Conservation (phyloP, 1,140 invertebrate species). For the Drosophila novamexicana region DNA sequence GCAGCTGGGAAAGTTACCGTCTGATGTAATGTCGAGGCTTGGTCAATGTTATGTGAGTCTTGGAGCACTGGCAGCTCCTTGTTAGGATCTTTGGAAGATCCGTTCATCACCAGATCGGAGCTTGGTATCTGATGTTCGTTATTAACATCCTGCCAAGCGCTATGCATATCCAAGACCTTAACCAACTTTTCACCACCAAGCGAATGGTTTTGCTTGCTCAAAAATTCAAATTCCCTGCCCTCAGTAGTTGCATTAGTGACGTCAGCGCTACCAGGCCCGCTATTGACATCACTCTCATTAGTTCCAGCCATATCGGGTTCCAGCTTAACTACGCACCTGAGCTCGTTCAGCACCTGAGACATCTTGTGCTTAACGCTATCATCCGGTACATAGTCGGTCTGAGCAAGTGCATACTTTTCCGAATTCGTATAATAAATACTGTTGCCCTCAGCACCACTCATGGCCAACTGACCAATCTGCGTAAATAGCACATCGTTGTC, state of each 20-base stretch:
- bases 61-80: background rate
- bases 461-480: slow-evolving; percentile 68
- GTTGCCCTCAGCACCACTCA: slow-evolving; percentile 17
- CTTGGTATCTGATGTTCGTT: slow-evolving; percentile 36
- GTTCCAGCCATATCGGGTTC: slow-evolving; percentile 16
- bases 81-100: slow-evolving; percentile 11
- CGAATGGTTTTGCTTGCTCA: slow-evolving; percentile 23
- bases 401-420: background rate
- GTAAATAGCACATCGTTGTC: slow-evolving; percentile 83
- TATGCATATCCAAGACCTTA: slow-evolving; percentile 79
- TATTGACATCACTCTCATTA: background rate
- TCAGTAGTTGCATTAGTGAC: slow-evolving; percentile 26
- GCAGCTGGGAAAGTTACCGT: background rate
- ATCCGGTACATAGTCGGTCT: slow-evolving; percentile 86
- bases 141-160: slow-evolving; percentile 81
- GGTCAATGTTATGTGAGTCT: background rate
- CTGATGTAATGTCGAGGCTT: background rate
- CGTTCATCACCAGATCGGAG: slow-evolving; percentile 32
- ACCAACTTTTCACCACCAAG: slow-evolving; percentile 44
- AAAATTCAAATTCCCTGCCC: background rate
- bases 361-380: slow-evolving; percentile 91
- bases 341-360: slow-evolving; percentile 90
- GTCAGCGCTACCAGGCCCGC: background rate
- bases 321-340: slow-evolving; percentile 88
- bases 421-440: background rate